Base-by-base conservation (phyloP, 2,888 invertebrate species). In the Polymixis lichenea region DNA sequence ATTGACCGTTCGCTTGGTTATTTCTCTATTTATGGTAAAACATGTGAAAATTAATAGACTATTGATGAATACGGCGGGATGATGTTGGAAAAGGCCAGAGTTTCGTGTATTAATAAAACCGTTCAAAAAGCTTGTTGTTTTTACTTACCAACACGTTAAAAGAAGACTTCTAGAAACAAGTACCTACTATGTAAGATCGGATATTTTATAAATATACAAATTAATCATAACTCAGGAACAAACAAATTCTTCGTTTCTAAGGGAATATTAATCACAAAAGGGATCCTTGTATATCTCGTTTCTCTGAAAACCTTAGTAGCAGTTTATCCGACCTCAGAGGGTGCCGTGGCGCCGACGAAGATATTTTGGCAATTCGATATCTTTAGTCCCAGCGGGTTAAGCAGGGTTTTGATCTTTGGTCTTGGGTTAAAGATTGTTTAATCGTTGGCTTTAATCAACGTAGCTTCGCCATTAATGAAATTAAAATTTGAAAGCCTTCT, bases 381-480 rank as follows among this genome's bases (percentile, higher is more conserved):
- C 89, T 89, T 87, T 84, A 88, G 85, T 89, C 88, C 89, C 90
- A 83, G 87, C 90, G 91, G 92, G 88, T 90, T 88, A 88, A 85
- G 86, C 84, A 89, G 88, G 90, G 88, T 89, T 92, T 91, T 91
- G 90, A 92, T 92, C 90, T 90, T 88, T 87, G 66, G 90, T 88
- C 89, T 91, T 86, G 89, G 89, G 88, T 91, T 90, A 90, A 91
- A 91, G 90, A 91, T 91, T 91, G 90, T 91, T 92, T 92, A 92
- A 93, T 87, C 84, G 89, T 85, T 83, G 78, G 87, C 87, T 91
- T 92, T 92, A 92, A 92, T 93, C 90, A 93, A 90, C 89, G 88
- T 75, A 75, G 86, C 87, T 85, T 72, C 80, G 78, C 87, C 88
- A 87, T 90, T 90, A 89, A 88, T 85, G 78, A 82, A 83, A 89